Base-by-base conservation (phyloP, 2,113 vertebrate species). In the Aix galericulata region DNA sequence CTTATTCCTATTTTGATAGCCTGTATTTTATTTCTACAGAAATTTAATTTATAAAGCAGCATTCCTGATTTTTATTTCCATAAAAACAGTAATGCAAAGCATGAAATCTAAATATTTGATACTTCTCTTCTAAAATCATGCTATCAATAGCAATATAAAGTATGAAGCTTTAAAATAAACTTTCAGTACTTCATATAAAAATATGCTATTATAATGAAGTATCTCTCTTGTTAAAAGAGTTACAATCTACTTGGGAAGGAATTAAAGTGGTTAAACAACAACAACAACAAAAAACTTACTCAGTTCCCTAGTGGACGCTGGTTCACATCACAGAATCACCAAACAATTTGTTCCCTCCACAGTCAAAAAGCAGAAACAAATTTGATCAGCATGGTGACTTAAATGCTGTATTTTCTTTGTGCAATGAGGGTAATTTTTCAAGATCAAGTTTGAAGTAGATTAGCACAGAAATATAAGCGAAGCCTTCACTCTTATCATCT, bases 1-100 rank as follows among this genome's bases (percentile, higher is more conserved):
- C 93, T 94, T 98, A 98, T 98, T 99, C 98, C 98, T 98, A 98
- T 98, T 99, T 98, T 98, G 98, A 98, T 98, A 99, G 96, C 82
- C 89, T 95, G 84, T 96, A 86, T 97, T 97, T 96, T 95, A 94
- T 90, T 95, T 90, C 86, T 80, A 89, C 53, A 94, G 94, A 95
- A 97, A 96, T 98, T 82, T 95, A 91, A 96, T 97, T 94, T 97
- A 97, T 97, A 97, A 97, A 98, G 97, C 95, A 96, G 95, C 91
- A 91, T 95, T 97, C 88, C 86, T 93, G 81, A 92, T 91, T 91
- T 93, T 94, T 64, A 68, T 75, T 94, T 92, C 88, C 66, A 89
- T 85, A 85, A 95, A 91, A 91, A 50, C 74, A 93, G 36, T 66
- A 89, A 82, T 32, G n/a, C 26, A 89, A 89, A 85, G 72, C 69